Percentiles rank a stretch among this genome's conserved stretches.
These are phyloP conservation scores for Agrochola macilenta DNA, from an alignment of 2,888 invertebrate species.

Conservation along the genomic window DNA sequence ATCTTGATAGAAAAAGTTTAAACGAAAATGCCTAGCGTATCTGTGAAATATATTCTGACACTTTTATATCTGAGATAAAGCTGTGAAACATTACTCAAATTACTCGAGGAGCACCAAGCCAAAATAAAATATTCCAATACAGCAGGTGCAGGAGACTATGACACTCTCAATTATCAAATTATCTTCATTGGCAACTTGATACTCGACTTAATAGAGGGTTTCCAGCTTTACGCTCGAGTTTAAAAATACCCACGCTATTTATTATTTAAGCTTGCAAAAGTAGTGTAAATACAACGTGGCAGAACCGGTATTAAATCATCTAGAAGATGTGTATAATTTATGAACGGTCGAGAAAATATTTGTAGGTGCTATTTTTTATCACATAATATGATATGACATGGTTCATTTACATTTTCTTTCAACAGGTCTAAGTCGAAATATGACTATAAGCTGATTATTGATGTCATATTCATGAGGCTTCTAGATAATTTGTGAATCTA, in stretches of 20 bases:
- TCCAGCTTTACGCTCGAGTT: constrained; percentile 77
- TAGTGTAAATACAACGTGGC: constrained; percentile 82
- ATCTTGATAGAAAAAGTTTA: constrained; percentile 52
- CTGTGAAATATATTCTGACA: constrained; percentile 42
- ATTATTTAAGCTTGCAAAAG: constrained; percentile 79
- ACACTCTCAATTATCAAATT: constrained; percentile 87
- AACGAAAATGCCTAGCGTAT: constrained; percentile 46
- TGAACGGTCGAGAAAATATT: constrained; percentile 69
- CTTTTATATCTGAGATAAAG: constrained; percentile 58
- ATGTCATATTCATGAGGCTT: constrained; percentile 73
- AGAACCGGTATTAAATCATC: constrained; percentile 81
- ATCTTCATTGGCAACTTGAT: constrained; percentile 83
- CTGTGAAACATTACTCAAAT: constrained; percentile 57
- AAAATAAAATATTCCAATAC: constrained; percentile 54
- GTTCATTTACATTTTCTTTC: constrained; percentile 75
- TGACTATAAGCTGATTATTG: constrained; percentile 73
- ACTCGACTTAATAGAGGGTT: constrained; percentile 82
- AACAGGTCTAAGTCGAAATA: constrained; percentile 70
- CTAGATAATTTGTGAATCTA: constrained; percentile 69
- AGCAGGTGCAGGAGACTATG: constrained; percentile 76
- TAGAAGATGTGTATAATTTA: constrained; percentile 76
- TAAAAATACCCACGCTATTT: constrained; percentile 83
- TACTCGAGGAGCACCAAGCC: constrained; percentile 42
- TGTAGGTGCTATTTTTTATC: constrained; percentile 70
- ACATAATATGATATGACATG: constrained; percentile 66